Conservation (phyloP, 2,888 invertebrate genomes). For the Listrodromus nycthemerus region DNA sequence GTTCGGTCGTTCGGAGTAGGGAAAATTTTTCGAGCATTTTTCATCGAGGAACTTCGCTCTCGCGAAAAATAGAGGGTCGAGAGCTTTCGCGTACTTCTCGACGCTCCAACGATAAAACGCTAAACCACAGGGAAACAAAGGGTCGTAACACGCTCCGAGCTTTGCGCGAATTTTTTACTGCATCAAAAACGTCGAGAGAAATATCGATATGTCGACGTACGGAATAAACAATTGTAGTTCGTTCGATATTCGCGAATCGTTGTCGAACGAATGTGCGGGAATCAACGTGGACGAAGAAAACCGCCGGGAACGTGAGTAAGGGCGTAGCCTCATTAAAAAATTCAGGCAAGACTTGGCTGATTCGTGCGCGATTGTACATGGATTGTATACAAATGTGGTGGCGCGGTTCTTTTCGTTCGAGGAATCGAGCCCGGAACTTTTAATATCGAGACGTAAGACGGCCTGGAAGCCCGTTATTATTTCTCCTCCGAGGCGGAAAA, state of each 20-base stretch:
- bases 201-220: background rate
- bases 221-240: background rate
- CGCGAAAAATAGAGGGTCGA: constrained; percentile 19
- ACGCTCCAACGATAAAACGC: constrained; percentile 17
- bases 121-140: background rate
- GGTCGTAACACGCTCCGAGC: background rate
- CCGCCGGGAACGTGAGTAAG: background rate
- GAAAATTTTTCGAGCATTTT: constrained; percentile 38
- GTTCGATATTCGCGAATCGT: background rate
- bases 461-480: background rate
- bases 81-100: background rate
- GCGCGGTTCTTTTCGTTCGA: constrained; percentile 7
- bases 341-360: constrained; percentile 48
- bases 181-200: background rate
- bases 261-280: background rate
- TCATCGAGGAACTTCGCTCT: constrained; percentile 18
- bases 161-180: background rate
- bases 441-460: background rate
- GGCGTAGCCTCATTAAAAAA: constrained; percentile 58
- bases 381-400: constrained; percentile 3
- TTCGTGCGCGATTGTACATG: constrained; percentile 15
- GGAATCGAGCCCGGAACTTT: background rate
- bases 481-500: background rate
- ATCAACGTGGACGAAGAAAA: background rate
- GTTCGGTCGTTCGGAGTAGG: constrained; percentile 3